Conservation (phyloP, 2,797 vertebrate species). For the Aphelocoma californica region DNA sequence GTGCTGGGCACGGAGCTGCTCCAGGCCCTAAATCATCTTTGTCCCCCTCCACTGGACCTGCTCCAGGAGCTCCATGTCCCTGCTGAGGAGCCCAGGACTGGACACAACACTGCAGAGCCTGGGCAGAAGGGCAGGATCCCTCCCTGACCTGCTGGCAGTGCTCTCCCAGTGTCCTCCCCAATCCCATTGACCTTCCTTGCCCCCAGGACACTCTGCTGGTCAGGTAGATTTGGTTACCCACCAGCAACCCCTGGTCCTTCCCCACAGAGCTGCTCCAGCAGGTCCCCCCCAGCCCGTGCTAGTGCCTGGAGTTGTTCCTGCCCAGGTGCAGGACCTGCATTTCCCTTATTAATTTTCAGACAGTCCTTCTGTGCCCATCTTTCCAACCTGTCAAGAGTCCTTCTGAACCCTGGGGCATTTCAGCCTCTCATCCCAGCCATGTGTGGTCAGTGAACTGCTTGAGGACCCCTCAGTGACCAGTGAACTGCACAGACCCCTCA, state of each 20-base stretch:
- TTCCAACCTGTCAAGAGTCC: no score
- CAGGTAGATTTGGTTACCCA: no score
- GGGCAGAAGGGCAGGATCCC: background rate
- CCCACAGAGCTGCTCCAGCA: background rate
- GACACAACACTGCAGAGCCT: no score
- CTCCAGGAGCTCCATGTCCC: background rate
- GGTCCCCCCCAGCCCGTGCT: background rate
- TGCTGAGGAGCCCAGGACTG: background rate
- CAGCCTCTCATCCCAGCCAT: background rate
- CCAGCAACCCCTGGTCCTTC: background rate
- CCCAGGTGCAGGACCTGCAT: no score
- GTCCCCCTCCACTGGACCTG: background rate
- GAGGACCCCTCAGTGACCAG: background rate
- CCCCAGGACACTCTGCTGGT: no score
- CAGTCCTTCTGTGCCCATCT: no score
- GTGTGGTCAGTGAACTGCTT: no score
- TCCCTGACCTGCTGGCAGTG: background rate
- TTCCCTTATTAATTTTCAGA: no score
- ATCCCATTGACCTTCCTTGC: background rate
- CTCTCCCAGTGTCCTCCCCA: background rate
- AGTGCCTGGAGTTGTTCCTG: no score
- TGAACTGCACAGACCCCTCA: background rate
- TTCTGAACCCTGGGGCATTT: background rate
- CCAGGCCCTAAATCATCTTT: background rate
- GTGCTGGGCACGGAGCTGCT: background rate